These are phyloP conservation scores for Barypeithes pellucidus DNA, from an alignment of 2,888 invertebrate genomes.

Conservation along the genomic window DNA sequence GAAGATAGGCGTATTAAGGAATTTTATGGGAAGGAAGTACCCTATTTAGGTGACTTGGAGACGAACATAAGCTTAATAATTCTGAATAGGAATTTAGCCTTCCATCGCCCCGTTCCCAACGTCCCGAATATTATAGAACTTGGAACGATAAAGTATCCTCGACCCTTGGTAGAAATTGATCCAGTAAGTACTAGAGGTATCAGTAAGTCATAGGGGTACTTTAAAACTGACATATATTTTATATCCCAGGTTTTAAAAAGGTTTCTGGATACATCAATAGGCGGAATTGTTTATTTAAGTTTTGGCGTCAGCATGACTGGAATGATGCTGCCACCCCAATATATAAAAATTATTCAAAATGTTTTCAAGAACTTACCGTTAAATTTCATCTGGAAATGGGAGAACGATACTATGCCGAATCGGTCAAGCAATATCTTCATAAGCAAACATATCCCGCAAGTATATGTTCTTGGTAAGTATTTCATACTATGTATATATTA, in stretches of 20 bases:
- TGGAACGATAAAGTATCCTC: slow-evolving; percentile 40
- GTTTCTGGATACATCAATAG: slow-evolving; percentile 56
- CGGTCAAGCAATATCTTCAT: slow-evolving; percentile 65
- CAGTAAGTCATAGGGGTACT: not conserved
- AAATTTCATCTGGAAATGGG: slow-evolving; percentile 69
- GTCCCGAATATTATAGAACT: slow-evolving; percentile 57
- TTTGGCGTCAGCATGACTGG: slow-evolving; percentile 55
- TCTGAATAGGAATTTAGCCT: slow-evolving; percentile 56
- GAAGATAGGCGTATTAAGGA: slow-evolving; percentile 51
- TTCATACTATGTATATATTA: too few relatives aligned
- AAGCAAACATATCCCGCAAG: slow-evolving; percentile 50
- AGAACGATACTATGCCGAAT: slow-evolving; percentile 62
- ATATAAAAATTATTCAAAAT: slow-evolving; percentile 32
- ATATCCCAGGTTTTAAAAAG: slow-evolving; percentile 53
- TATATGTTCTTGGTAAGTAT: slow-evolving; percentile 49
- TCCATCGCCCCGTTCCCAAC: slow-evolving; percentile 55
- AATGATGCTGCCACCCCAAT: slow-evolving; percentile 37
- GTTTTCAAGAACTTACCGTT: slow-evolving; percentile 57
- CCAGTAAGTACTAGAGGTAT: slow-evolving; percentile 47
- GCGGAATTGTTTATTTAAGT: slow-evolving; percentile 59
- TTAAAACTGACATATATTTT: slow-evolving; percentile 4
- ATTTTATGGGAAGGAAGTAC: slow-evolving; percentile 55
- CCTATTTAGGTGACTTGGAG: slow-evolving; percentile 55
- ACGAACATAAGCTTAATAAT: slow-evolving; percentile 58
- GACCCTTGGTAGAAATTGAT: slow-evolving; percentile 16